Evolutionary conservation across 2,797 vertebrate species (phyloP), one percentile per base, ranked within the genome.

Genomic region (Enteromius anoplus): DNA sequence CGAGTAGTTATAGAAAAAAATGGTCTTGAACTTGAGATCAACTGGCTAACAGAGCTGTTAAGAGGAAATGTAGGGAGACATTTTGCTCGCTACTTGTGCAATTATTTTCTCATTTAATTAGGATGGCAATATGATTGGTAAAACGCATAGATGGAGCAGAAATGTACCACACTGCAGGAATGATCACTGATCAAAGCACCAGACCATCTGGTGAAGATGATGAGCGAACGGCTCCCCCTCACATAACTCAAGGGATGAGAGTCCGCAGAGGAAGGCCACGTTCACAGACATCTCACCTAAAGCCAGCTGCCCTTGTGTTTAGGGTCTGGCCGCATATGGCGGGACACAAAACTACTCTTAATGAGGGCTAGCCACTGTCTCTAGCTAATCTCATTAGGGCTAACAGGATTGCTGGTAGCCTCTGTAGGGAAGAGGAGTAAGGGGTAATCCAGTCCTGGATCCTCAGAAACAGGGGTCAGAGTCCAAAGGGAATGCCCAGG

Each of bases 301-400:
- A 9, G 65, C 32, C 47, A 77, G 68, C 76, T 55, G 34, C 47
- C 49, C 17, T 58, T 15, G 4, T 32, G 37, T 47, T 40, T 51
- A 75, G 47, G 72, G 83, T 77, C 58, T 53, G 5, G 76, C 6
- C n/a, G 62, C 72, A 81, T 78, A 83, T 78, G 82, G 83, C 65
- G 26, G 47, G 70, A 84, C 58, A 75, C 85, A 80, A 69, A 71
- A 77, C 75, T 72, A 73, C 81, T 64, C 82, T 60, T 90, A 90
- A 91, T 90, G 86, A 92, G 91, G 87, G 92, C 92, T 92, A 91
- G 86, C 86, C 85, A 90, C 88, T 88, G 91, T 85, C 69, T 82
- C 86, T 87, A 90, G 83, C 84, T 93, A 93, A 94, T 93, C 93
- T 90, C 90, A 73, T 93, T 91, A 91, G 90, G 88, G 86, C 90